Conservation (phyloP, 1,140 invertebrate genomes). For the Aphaenogaster rudis region DNA sequence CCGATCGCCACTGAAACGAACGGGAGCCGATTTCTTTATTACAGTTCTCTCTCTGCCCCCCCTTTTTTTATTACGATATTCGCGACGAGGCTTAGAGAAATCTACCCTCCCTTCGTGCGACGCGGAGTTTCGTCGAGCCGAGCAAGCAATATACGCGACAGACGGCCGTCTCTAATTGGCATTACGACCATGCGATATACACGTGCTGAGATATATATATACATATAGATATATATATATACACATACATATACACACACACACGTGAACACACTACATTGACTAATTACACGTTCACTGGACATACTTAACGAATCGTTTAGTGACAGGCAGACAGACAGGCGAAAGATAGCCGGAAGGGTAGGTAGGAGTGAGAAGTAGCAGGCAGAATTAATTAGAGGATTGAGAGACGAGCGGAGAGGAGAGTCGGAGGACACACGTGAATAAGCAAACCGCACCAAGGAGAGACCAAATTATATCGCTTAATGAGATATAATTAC, state of each 20-base stretch:
- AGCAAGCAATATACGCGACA: constrained; percentile 54
- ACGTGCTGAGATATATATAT: constrained; percentile 27
- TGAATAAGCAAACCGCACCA: constrained; percentile 81
- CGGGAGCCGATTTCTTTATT: not conserved
- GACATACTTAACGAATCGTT: constrained; percentile 41
- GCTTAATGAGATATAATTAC: constrained; percentile 79
- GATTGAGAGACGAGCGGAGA: constrained; percentile 21
- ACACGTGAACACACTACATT: constrained; percentile 38
- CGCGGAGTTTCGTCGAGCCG: constrained; percentile 2
- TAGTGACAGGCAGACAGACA: constrained; percentile 58
- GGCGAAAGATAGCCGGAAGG: constrained; percentile 19
- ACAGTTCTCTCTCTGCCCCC: not conserved
- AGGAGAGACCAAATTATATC: constrained; percentile 84
- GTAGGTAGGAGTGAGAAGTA: constrained; percentile 16
- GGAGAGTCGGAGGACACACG: constrained; percentile 56
- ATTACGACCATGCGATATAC: constrained; percentile 18
- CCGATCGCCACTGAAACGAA: not conserved
- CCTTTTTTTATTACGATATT: not conserved
- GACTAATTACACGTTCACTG: constrained; percentile 44
- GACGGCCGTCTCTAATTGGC: constrained; percentile 48
- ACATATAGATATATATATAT: constrained; percentile 21
- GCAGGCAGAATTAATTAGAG: constrained; percentile 18
- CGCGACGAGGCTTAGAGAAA: not conserved
- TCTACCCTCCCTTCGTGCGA: constrained; percentile 68
- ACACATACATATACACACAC: not conserved